These are phyloP conservation scores for Hippopotamyrus pictus DNA, from an alignment of 2,797 vertebrate genomes.

Conservation along the genomic window DNA sequence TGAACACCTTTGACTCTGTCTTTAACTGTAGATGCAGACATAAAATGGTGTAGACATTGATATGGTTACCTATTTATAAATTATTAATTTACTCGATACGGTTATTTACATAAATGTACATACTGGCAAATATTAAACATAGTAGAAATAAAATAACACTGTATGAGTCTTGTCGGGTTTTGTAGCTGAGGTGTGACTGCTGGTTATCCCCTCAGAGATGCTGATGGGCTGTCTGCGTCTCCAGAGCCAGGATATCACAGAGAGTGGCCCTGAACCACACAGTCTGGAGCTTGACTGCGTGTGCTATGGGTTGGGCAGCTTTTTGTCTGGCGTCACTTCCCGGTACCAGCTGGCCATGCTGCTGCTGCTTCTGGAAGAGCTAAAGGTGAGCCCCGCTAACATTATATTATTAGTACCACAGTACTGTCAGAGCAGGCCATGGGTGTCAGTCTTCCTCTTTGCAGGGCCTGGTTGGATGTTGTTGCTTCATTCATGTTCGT, in stretches of 20 bases:
- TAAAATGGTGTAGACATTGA: neutral
- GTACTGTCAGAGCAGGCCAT: neutral
- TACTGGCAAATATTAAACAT: neutral
- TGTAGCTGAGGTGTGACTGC: neutral
- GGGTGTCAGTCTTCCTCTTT: neutral
- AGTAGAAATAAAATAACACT: neutral
- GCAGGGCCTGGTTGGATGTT: neutral
- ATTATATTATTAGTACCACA: neutral
- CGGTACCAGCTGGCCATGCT: constrained; percentile 80
- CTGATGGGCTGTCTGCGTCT: constrained; percentile 29
- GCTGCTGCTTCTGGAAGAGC: constrained; percentile 73
- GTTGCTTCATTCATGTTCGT: neutral
- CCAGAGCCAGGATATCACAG: neutral
- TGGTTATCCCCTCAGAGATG: constrained; percentile 38
- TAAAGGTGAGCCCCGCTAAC: constrained; percentile 56
- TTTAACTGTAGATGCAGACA: neutral
- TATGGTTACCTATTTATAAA: neutral
- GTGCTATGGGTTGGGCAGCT: constrained; percentile 81
- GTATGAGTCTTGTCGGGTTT: neutral
- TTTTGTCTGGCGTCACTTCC: constrained; percentile 68
- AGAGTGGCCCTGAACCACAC: neutral
- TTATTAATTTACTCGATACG: neutral
- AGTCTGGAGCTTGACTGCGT: constrained; percentile 60
- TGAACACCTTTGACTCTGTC: neutral
- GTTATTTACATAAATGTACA: neutral